Conservation (phyloP, 2,113 vertebrate species). For the Etheostoma cragini region DNA sequence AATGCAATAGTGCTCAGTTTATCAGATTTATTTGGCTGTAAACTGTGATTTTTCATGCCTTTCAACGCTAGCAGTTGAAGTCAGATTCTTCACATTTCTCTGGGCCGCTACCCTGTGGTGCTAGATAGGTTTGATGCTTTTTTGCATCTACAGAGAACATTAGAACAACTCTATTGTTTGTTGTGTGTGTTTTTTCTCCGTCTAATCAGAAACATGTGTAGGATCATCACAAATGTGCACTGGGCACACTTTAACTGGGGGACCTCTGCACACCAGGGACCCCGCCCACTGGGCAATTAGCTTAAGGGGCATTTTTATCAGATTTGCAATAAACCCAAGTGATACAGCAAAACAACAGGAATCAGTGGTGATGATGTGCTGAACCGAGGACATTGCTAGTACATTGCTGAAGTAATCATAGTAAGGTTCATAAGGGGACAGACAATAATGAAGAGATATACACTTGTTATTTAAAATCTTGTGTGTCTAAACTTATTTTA, state of each 20-base stretch:
- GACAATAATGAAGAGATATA: slow-evolving; percentile 17
- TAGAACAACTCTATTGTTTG: slow-evolving; percentile 71
- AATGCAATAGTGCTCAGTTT: slow-evolving; percentile 24
- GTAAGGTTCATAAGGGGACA: slow-evolving; percentile 33
- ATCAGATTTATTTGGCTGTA: slow-evolving; percentile 25
- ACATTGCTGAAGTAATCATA: slow-evolving; percentile 25
- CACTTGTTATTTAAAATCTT: slow-evolving; percentile 38
- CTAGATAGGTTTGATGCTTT: slow-evolving; percentile 50
- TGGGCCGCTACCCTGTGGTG: slow-evolving; percentile 30
- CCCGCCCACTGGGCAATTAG: slow-evolving; percentile 49
- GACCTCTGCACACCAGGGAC: slow-evolving; percentile 48
- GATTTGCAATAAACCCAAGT: slow-evolving; percentile 44
- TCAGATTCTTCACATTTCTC: slow-evolving; percentile 53
- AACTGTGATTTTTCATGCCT: slow-evolving; percentile 53
- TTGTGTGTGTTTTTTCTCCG: slow-evolving; percentile 60
- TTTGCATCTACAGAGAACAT: slow-evolving; percentile 45
- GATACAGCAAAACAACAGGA: slow-evolving; percentile 37
- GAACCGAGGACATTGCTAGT: slow-evolving; percentile 3
- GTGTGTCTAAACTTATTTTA: slow-evolving; percentile 11
- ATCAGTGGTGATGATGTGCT: slow-evolving; percentile 29
- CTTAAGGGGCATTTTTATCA: slow-evolving; percentile 40
- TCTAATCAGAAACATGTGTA: slow-evolving; percentile 71
- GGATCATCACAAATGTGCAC: slow-evolving; percentile 42
- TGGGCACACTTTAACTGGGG: slow-evolving; percentile 47
- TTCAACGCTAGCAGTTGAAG: slow-evolving; percentile 35